Evolutionary conservation across 2,888 invertebrate genomes (phyloP).

Genomic region (Nephrotoma guestfalica): DNA sequence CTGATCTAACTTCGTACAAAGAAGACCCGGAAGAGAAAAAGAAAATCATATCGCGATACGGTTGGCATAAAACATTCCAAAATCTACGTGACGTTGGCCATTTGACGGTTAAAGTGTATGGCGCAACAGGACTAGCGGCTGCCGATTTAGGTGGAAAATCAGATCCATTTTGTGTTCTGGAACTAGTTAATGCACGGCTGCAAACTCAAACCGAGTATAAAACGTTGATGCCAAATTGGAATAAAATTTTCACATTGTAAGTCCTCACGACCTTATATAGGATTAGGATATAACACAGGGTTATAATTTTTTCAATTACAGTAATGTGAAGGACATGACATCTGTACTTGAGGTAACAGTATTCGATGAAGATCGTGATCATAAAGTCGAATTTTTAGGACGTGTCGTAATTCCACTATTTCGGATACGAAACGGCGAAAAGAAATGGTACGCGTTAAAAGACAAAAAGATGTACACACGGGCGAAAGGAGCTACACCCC

Average conservation of each 20-base stretch:
- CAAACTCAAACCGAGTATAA: conserved; percentile 99
- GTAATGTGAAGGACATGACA: conserved; percentile 91
- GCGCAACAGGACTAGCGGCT: conserved; percentile 73
- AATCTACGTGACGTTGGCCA: conserved; percentile 81
- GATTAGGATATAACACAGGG: not conserved
- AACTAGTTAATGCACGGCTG: conserved; percentile 83
- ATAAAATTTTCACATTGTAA: conserved; percentile 96
- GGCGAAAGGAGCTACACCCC: conserved; percentile 85
- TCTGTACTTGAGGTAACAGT: conserved; percentile 89
- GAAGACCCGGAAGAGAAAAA: conserved; percentile 60
- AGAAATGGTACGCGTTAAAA: conserved; percentile 91
- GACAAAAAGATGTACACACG: conserved; percentile 82
- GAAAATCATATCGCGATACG: conserved; percentile 36
- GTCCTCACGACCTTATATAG: conserved; percentile 24
- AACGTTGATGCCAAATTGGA: conserved; percentile 92
- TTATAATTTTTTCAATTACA: conserved; percentile 26
- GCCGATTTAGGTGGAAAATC: conserved; percentile 96
- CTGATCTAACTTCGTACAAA: conserved; percentile 73
- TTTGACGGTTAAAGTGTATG: conserved; percentile 84
- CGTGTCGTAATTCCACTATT: conserved; percentile 79
- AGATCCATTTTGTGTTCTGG: conserved; percentile 96
- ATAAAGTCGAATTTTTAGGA: conserved; percentile 95
- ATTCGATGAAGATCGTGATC: conserved; percentile 94
- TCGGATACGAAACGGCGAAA: conserved; percentile 75
- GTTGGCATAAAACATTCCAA: conserved; percentile 51